Evolutionary conservation across 2,113 vertebrate species (phyloP).

Genomic region (Corythoichthys haematopterus): DNA sequence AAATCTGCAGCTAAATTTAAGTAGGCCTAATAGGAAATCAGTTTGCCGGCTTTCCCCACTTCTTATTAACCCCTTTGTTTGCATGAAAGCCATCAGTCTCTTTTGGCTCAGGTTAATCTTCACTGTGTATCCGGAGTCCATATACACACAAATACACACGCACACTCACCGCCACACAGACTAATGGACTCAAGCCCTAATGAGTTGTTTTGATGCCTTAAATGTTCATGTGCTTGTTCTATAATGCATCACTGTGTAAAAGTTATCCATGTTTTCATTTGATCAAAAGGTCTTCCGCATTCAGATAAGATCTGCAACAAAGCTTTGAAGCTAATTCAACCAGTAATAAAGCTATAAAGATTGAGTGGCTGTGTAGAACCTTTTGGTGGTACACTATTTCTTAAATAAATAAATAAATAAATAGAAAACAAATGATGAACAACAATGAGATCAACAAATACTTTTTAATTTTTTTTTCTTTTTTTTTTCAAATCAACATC

Average conservation of each 20-base stretch:
- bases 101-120: conserved; percentile 38
- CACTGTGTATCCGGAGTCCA: conserved; percentile 16
- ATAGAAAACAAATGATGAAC: too few species aligned
- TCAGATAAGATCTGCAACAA: not conserved
- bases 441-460: not conserved
- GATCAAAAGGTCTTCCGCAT: not conserved
- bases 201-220: conserved; percentile 15
- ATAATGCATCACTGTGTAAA: not conserved
- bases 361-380: not conserved
- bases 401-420: too few species aligned
- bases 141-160: not conserved
- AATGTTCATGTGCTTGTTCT: not conserved
- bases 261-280: not conserved
- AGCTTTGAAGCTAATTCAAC: not conserved
- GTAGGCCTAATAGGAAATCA: conserved; percentile 12
- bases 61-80: conserved; percentile 16
- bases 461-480: not conserved
- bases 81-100: conserved; percentile 14
- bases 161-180: conserved; percentile 8
- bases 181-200: conserved; percentile 13
- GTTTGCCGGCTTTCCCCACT: conserved; percentile 12
- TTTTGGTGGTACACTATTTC: not conserved
- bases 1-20: conserved; percentile 12
- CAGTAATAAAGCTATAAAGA: not conserved
- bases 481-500: not conserved